Evolutionary conservation across 2,888 invertebrate species (phyloP).

Genomic region (Drosophila neotestacea): DNA sequence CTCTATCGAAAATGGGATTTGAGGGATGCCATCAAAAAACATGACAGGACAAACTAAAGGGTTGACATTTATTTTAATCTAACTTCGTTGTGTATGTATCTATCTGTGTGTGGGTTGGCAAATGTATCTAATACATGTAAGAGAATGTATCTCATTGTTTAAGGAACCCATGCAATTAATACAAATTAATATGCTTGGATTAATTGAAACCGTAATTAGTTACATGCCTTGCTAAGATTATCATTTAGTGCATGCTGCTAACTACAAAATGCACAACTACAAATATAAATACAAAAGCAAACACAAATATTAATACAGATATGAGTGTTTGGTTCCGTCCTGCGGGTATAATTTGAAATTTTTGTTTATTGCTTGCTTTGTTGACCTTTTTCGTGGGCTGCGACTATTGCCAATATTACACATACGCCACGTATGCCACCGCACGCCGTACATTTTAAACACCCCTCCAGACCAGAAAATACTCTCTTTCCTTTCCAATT

Average conservation of each 20-base stretch:
- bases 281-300: constrained; percentile 5
- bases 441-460: constrained; percentile 13
- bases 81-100: not conserved
- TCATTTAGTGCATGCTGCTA: constrained; percentile 9
- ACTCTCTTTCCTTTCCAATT: not conserved
- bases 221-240: constrained; percentile 3
- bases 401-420: constrained; percentile 34
- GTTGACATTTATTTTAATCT: constrained; percentile 31
- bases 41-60: constrained; percentile 28
- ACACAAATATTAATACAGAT: constrained; percentile 13
- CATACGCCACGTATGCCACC: constrained; percentile 19
- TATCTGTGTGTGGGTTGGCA: not conserved
- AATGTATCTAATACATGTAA: not conserved
- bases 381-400: constrained; percentile 32
- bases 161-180: constrained; percentile 25
- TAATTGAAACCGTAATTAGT: constrained; percentile 18
- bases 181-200: constrained; percentile 19
- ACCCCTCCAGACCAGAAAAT: not conserved
- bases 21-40: constrained; percentile 38
- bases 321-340: constrained; percentile 24
- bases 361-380: constrained; percentile 50
- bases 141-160: not conserved
- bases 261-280: constrained; percentile 28
- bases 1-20: constrained; percentile 42
- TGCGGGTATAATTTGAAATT: constrained; percentile 53